Percentiles rank a stretch among this genome's conserved stretches.
phyloP scores from a whole-genome alignment of 2,113 vertebrate species.

The Sarotherodon lohbergeri region DNA sequence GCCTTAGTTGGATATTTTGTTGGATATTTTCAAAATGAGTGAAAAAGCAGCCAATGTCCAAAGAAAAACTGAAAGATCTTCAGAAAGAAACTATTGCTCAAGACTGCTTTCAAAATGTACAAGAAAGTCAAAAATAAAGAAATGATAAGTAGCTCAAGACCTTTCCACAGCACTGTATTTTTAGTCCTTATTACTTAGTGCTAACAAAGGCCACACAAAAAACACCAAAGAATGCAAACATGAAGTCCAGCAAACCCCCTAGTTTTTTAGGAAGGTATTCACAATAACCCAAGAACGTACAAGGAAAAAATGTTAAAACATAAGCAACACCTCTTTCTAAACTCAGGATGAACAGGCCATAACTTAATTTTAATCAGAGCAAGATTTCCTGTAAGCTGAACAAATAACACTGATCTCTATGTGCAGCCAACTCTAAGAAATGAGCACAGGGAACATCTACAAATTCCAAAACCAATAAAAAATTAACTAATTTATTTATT shows the following conservation, averaged over 20 bases:
- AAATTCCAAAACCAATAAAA: not conserved
- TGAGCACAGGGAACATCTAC: not conserved
- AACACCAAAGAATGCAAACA: no score
- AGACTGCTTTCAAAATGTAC: no score
- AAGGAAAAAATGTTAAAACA: not conserved
- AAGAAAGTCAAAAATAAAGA: no score
- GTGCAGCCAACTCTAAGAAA: not conserved
- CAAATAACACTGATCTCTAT: not conserved
- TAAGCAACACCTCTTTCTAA: not conserved
- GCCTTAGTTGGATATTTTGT: no score
- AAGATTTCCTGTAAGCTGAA: not conserved
- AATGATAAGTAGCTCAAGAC: no score
- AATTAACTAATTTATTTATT: accelerated
- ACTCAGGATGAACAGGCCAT: not conserved
- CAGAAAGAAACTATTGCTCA: not conserved
- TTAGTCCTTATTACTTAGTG: no score
- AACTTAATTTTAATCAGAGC: not conserved
- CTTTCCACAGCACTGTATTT: no score
- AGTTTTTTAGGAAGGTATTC: not conserved
- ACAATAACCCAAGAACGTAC: not conserved
- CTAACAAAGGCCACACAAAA: no score
- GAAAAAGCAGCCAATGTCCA: not conserved
- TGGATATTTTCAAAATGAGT: not conserved
- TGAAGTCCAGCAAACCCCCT: no score
- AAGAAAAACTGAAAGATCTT: not conserved